Evolutionary conservation across 2,797 vertebrate species (phyloP).

Genomic region (Threskiornis aethiopicus): DNA sequence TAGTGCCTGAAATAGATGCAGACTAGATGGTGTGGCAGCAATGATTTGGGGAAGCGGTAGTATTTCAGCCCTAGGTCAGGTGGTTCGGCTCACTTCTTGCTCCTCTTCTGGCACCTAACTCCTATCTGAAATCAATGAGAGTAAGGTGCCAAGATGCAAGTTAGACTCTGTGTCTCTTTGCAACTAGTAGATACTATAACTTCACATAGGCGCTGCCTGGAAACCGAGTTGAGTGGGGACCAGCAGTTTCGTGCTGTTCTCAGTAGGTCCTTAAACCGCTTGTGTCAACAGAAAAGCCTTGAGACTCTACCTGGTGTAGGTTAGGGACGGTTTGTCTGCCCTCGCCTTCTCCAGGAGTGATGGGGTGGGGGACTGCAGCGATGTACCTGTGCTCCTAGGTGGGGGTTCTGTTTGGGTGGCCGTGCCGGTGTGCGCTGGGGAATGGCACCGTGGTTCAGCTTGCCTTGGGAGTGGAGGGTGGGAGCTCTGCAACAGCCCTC

Average conservation of each 20-base stretch:
- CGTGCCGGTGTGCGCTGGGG: rapidly evolving
- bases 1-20: not conserved
- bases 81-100: not conserved
- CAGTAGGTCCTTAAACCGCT: not conserved
- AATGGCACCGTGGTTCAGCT: rapidly evolving
- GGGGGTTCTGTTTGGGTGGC: not conserved
- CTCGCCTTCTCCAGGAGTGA: not conserved
- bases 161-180: constrained; percentile 44
- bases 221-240: rapidly evolving
- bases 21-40: not conserved
- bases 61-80: not conserved
- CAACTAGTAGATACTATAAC: not conserved
- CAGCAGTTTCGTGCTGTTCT: not conserved
- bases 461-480: not conserved
- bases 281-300: rapidly evolving
- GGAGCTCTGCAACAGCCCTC: not conserved
- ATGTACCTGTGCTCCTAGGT: rapidly evolving
- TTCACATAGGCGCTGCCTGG: not conserved
- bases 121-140: constrained; percentile 34
- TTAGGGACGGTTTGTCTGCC: not conserved
- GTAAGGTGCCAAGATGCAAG: constrained; percentile 6
- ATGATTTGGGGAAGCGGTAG: not conserved
- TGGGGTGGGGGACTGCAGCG: not conserved
- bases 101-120: constrained; percentile 20
- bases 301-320: rapidly evolving